A percentile compares a stretch with the other conserved stretches of the same genome.
These are phyloP conservation scores for Varanus komodoensis DNA, from an alignment of 2,113 vertebrate species.

Conservation along the genomic window DNA sequence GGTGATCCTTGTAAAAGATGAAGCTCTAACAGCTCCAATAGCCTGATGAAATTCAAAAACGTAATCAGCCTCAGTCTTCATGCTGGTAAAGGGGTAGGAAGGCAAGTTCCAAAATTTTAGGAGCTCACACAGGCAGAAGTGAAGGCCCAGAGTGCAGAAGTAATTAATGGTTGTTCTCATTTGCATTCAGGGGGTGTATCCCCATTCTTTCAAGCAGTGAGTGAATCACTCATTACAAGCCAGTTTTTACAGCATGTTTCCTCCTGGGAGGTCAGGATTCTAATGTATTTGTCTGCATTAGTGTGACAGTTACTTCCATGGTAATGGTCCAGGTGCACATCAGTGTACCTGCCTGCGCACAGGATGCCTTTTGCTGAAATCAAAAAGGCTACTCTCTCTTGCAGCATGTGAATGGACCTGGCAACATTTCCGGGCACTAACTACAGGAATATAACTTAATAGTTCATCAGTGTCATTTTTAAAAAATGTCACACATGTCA, in stretches of 20 bases:
- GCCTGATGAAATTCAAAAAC: not conserved
- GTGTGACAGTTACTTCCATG: conserved; percentile 4
- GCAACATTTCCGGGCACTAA: conserved; percentile 30
- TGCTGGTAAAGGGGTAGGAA: not conserved
- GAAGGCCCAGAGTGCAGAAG: not conserved
- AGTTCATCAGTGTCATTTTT: conserved; percentile 50
- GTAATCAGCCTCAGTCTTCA: not conserved
- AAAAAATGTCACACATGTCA: conserved; percentile 59
- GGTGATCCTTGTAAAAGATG: not conserved
- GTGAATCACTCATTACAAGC: not conserved
- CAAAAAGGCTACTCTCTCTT: conserved; percentile 24
- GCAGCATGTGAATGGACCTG: conserved; percentile 38
- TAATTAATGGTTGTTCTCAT: conserved; percentile 13
- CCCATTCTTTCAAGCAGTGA: not conserved
- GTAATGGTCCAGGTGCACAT: conserved; percentile 1
- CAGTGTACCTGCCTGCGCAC: not conserved
- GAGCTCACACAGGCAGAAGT: not conserved
- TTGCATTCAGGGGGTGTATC: conserved; percentile 30
- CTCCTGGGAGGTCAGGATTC: conserved; percentile 34
- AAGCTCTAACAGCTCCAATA: not conserved
- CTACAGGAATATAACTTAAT: conserved; percentile 47
- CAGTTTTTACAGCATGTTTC: conserved; percentile 31
- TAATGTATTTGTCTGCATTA: conserved; percentile 25
- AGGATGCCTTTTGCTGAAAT: conserved; percentile 31
- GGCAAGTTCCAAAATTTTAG: not conserved